These are phyloP conservation scores for Ferdinandea cuprea DNA, from an alignment of 2,888 invertebrate species.

Conservation along the genomic window DNA sequence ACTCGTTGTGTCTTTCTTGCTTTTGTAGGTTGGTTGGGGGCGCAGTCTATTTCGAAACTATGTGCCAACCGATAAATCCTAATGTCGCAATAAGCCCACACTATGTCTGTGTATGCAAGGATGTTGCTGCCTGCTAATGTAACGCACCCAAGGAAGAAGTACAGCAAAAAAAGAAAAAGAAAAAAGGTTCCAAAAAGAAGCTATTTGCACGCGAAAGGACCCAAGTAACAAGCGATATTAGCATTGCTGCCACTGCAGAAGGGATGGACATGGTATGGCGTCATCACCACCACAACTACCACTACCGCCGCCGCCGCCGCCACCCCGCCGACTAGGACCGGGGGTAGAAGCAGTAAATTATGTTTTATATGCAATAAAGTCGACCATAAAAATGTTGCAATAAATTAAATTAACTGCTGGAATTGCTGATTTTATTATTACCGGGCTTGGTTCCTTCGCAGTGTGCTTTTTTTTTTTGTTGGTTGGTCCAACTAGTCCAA, in stretches of 20 bases:
- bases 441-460: conserved; percentile 56
- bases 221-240: conserved; percentile 60
- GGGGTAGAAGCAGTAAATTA: conserved; percentile 82
- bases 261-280: conserved; percentile 60
- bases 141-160: conserved; percentile 40
- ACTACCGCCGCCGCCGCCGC: too few species aligned
- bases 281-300: too few species aligned
- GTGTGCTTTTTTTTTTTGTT: conserved; percentile 57
- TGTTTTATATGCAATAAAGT: conserved; percentile 84
- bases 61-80: conserved; percentile 69
- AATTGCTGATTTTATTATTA: conserved; percentile 82
- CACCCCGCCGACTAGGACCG: conserved; percentile 16
- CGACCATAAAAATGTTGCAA: conserved; percentile 83
- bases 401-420: conserved; percentile 84
- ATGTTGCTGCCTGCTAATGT: conserved; percentile 30
- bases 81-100: conserved; percentile 69
- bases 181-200: conserved; percentile 44
- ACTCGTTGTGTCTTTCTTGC: neutral
- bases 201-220: conserved; percentile 55
- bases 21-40: neutral
- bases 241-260: conserved; percentile 50
- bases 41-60: conserved; percentile 36
- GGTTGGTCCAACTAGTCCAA: conserved; percentile 47
- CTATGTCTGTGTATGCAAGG: conserved; percentile 19
- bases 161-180: conserved; percentile 19